Base-by-base conservation (phyloP, 2,888 invertebrate species). In the Sclerodermus sp. region DNA sequence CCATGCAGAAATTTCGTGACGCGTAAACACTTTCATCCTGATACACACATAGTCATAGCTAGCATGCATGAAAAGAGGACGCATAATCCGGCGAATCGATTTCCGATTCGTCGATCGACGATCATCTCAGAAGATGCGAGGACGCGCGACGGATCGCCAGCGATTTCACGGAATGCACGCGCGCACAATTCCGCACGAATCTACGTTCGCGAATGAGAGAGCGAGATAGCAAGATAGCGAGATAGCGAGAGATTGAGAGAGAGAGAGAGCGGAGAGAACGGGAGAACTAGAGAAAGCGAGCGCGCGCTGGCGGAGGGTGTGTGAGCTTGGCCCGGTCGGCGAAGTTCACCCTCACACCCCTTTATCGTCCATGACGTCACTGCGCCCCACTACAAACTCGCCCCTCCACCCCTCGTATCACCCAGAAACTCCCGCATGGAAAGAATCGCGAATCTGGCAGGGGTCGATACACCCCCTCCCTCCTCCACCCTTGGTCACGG, bases 391-490 rank as follows among this genome's bases (percentile, higher is more conserved):
- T n/a, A 18, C 37, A 14, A 12, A 15, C 29, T 43, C 45, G 31
- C 41, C 30, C 45, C 45, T 38, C 38, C 46, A 12, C 47, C 23
- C 16, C 31, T 17, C 13, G 23, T 42, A 37, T 31, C 31, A 42
- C 32, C 31, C 15, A 5, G 18, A 34, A 29, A 12, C 16, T 3
- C 42, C 16, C 29, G 42, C 36, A 38, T 18, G 53, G 63, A 72
- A 69, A 72, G 71, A 70, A 71, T 66, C 59, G 64, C 60, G 66
- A 67, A 65, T 67, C 68, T 70, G 64, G 62, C 58, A 58, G 60
- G 60, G 72, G 72, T 72, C 73, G 72, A 73, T 73, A 74, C 63
- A 68, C 67, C 66, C 65, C 61, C 62, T 64, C 60, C 45, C 43
- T 42, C 49, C 47, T 32, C 51, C 42, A 47, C 32, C 15, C 45